phyloP scores from a whole-genome alignment of 2,888 invertebrate species.

The Oscheius sp. region DNA sequence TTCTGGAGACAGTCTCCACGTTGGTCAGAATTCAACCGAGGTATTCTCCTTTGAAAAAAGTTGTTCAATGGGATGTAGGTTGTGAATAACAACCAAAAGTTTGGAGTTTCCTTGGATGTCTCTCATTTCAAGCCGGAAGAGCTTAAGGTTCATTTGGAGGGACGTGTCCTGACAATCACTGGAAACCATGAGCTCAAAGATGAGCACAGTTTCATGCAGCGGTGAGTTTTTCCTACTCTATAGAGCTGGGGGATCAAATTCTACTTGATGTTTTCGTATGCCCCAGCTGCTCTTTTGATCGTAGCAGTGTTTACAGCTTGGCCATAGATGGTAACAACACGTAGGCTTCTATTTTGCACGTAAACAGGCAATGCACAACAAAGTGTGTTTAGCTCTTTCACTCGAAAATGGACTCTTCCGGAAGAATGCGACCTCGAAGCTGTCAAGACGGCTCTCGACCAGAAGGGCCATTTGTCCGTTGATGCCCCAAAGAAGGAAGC shows the following conservation, averaged over 20 bases:
- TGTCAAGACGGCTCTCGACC: too few species aligned
- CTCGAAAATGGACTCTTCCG: slow-evolving; percentile 37
- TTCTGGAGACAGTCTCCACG: slow-evolving; percentile 21
- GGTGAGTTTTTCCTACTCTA: not conserved
- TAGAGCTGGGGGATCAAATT: not conserved
- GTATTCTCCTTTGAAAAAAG: too few species aligned
- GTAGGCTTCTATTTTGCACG: not conserved
- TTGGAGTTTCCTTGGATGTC: slow-evolving; percentile 38
- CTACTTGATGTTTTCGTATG: too few species aligned
- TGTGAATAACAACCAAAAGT: slow-evolving; percentile 34
- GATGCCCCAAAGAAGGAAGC: too few species aligned
- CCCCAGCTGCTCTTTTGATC: not conserved
- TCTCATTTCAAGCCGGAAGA: slow-evolving; percentile 46
- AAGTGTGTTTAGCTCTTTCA: slow-evolving; percentile 34
- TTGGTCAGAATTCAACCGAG: too few species aligned
- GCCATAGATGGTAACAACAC: too few species aligned
- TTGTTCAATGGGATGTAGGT: too few species aligned
- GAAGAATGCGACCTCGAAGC: slow-evolving; percentile 36
- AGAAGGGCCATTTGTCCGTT: too few species aligned
- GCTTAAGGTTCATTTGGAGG: slow-evolving; percentile 44
- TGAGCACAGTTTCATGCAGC: not conserved
- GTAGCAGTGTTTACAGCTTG: too few species aligned
- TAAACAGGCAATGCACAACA: too few species aligned
- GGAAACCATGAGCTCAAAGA: slow-evolving; percentile 36
- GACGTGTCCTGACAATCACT: slow-evolving; percentile 37